These are phyloP conservation scores for Saturnia pavonia DNA, from an alignment of 2,888 invertebrate species.

Conservation along the genomic window DNA sequence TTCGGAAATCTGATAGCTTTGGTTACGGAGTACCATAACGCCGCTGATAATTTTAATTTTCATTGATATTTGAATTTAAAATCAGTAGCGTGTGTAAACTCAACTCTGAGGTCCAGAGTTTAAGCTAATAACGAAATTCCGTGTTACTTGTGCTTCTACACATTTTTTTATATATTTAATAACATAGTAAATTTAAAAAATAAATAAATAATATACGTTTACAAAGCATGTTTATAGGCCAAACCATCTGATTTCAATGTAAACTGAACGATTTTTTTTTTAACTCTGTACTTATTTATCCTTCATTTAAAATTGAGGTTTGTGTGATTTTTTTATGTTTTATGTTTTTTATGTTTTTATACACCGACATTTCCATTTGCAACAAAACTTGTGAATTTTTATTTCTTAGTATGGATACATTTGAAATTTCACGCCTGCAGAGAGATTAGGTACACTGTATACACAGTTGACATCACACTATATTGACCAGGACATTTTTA, in stretches of 20 bases:
- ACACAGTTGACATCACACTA: neutral
- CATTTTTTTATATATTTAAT: neutral
- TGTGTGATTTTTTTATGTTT: neutral
- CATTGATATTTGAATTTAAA: no score
- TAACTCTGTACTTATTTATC: neutral
- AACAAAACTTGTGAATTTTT: neutral
- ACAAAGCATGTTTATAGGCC: constrained; percentile 3
- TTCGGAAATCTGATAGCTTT: no score
- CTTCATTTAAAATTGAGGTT: neutral
- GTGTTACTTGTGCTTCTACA: neutral
- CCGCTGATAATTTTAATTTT: no score
- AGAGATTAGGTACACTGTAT: neutral
- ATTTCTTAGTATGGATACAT: neutral
- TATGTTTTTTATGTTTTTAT: neutral
- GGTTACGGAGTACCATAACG: no score
- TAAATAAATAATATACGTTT: neutral
- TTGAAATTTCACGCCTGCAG: neutral
- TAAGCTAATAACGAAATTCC: neutral
- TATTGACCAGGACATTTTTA: neutral
- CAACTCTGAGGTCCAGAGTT: neutral
- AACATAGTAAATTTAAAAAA: no score
- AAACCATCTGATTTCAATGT: neutral
- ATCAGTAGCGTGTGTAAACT: neutral
- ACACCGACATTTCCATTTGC: neutral
- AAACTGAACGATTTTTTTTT: neutral